phyloP scores from a whole-genome alignment of 2,113 vertebrate species.

The Setophaga kirtlandii region DNA sequence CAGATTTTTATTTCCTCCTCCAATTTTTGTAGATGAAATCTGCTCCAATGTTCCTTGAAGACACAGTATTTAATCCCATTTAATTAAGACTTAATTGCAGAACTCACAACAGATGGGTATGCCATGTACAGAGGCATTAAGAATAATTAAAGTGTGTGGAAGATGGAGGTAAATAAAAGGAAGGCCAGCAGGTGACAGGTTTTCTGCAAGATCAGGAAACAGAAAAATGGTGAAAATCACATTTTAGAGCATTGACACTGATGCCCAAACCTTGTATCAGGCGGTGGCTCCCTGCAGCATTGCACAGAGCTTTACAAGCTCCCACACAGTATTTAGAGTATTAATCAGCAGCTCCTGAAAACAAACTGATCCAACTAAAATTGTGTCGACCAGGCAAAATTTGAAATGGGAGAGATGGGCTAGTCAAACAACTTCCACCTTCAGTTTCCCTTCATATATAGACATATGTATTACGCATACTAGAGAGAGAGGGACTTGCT shows the following conservation, averaged over 20 bases:
- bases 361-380: not conserved
- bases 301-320: not conserved
- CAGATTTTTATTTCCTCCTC: not conserved
- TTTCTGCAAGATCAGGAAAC: not conserved
- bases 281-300: not conserved
- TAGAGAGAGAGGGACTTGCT: not conserved
- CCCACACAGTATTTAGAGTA: not conserved
- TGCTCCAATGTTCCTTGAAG: not conserved
- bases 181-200: not conserved
- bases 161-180: not conserved
- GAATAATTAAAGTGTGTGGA: not conserved
- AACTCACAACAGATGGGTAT: conserved; percentile 50
- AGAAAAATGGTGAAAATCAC: not conserved
- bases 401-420: not conserved
- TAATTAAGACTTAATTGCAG: conserved; percentile 47
- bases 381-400: not conserved
- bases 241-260: not conserved
- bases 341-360: conserved; percentile 10
- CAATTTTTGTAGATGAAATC: not conserved
- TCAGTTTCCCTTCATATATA: not conserved
- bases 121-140: conserved; percentile 5
- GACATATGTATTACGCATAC: not conserved
- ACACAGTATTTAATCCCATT: conserved; percentile 2
- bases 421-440: not conserved
- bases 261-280: not conserved